Base-by-base conservation (phyloP, 1,140 invertebrate species). In the Sogatella furcifera region DNA sequence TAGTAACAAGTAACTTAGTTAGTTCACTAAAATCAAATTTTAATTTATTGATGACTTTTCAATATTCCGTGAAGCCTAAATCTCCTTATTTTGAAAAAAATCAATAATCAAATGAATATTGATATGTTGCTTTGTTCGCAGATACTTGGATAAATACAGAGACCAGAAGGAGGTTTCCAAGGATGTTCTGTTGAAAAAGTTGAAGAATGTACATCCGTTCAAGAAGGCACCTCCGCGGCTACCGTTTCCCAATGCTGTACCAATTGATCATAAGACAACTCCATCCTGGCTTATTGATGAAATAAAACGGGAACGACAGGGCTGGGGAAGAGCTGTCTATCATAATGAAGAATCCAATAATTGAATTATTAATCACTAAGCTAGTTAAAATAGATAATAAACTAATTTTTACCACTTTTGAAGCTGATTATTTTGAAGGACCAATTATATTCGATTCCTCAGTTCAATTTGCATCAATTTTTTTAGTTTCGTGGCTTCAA, bases 91-190 rank as follows among this genome's bases (percentile, higher is more conserved):
- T 28, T 28, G 24, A 28, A 4, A n/a, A n/a, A n/a, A 6, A 28
- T 28, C 24, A 28, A 28, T 38, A 38, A 5, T 31, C 10, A 31
- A 38, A 38, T 38, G 11, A 38, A 10, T 10, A 8, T 10, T 38
- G 2, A 28, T 10, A 8, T 38, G 34, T 38, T 2, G 24, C 6
- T 28, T 43, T 46, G 64, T 64, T 69, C 66, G 52, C 61, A 81
- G 80, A 55, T 97, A 97, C 74, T 77, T 97, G 78, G 94, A 98
- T 70, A 85, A 82, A 67, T 95, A 97, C 69, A 81, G 90, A 65
- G 92, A 97, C 76, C 81, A 83, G 0, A 95, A 94, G 74, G 82
- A 96, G 62, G 80, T 94, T 0, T 81, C 84, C 52, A 92, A 96
- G 72, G 90, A 97, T 72, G 89, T 87, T 69, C 75, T 98, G 17